Base-by-base conservation (phyloP, 2,888 invertebrate genomes). In the Lasioglossum morio region DNA sequence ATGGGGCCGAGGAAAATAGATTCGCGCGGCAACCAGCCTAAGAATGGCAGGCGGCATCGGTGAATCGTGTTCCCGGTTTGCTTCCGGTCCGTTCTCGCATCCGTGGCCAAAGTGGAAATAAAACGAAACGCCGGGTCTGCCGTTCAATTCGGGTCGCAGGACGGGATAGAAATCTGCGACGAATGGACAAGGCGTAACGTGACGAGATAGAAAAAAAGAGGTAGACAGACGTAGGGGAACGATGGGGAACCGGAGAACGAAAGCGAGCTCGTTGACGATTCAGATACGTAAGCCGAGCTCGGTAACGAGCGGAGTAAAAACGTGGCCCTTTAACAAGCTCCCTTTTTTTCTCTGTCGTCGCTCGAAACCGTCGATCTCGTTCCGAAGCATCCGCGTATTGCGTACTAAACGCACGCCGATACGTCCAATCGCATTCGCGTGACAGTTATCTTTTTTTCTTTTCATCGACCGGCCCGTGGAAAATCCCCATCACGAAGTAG, bases 61-160 rank as follows among this genome's bases (percentile, higher is more conserved):
- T 48, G 85, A 74, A 80, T 81, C 72, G 81, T 69, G 69, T 72
- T 74, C 82, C 85, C 66, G 66, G 16, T 60, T 34, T 48, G 79
- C 66, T 43, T 48, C 66, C 80, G 30, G 43, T 66, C 30, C 69
- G 19, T 72, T 57, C 57, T n/a, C 23, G 43, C 37, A 40, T 76
- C 66, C 78, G 70, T 43, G 73, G 76, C 69, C 84, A 84, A 87
- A 88, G 88, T 84, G 82, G 77, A 85, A 88, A 87, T 77, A 82
- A 84, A 84, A 80, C 79, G 84, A 88, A 87, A 81, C 83, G 60
- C 79, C 48, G 81, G 66, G 81, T 46, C 80, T 69, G 77, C 75
- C 81, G 87, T 91, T 87, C 87, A 88, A 91, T 92, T 91, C 89
- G 77, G 78, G 74, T 79, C 81, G 81, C 76, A 79, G 87, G 87